Percentiles rank a stretch among this genome's conserved stretches.
Conservation (phyloP, 1,140 invertebrate species). For the Campodea augens region DNA sequence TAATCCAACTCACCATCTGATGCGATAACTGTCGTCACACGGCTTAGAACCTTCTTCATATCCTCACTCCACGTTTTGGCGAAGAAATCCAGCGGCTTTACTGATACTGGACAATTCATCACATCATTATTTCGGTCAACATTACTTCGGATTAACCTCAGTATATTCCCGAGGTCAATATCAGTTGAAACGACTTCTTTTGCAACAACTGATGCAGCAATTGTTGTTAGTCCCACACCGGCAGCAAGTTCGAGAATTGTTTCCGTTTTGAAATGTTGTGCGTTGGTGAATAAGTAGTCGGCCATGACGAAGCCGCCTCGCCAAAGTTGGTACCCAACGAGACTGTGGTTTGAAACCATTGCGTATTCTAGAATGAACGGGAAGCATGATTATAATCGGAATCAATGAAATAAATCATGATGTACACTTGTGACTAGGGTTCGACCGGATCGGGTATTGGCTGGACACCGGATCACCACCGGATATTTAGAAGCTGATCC, state of each 20-base stretch:
- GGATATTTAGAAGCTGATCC: no score
- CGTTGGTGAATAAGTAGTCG: constrained; percentile 49
- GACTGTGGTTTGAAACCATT: constrained; percentile 41
- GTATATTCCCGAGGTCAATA: constrained; percentile 20
- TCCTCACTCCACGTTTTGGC: constrained; percentile 31
- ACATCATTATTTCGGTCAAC: constrained; percentile 38
- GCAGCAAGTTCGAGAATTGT: constrained; percentile 43
- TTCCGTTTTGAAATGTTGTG: constrained; percentile 30
- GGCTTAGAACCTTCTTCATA: constrained; percentile 29
- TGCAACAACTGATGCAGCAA: constrained; percentile 52
- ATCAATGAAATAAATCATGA: no score
- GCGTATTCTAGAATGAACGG: constrained; percentile 47
- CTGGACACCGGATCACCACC: no score
- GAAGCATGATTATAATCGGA: no score
- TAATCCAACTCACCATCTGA: constrained; percentile 63
- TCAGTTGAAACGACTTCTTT: constrained; percentile 58
- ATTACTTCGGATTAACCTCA: constrained; percentile 42
- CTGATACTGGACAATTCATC: constrained; percentile 27
- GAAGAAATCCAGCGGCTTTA: constrained; percentile 45
- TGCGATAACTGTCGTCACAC: constrained; percentile 43
- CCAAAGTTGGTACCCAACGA: constrained; percentile 75
- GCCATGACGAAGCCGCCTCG: constrained; percentile 59
- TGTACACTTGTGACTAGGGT: no score
- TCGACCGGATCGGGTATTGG: no score
- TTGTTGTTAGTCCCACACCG: constrained; percentile 50